Evolutionary conservation across 2,113 vertebrate species (phyloP).

Genomic region (Geothlypis trichas): DNA sequence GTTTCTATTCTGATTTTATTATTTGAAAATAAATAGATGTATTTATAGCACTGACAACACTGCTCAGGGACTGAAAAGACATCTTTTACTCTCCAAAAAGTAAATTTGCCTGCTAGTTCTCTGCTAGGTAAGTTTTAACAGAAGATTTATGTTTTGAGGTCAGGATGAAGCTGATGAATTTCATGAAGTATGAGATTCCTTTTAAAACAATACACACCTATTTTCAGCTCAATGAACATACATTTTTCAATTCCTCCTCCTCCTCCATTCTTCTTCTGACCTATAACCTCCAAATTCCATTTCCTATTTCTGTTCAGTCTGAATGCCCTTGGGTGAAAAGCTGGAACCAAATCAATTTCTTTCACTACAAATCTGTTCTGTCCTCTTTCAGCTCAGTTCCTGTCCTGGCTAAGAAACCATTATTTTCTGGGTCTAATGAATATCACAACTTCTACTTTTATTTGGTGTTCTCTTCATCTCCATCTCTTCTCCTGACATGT

Average conservation of each 20-base stretch:
- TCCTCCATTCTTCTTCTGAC: slow-evolving; percentile 12
- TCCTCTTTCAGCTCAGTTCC: not conserved
- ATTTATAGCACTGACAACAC: not conserved
- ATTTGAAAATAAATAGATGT: not conserved
- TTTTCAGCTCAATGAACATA: slow-evolving; percentile 32
- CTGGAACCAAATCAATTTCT: not conserved
- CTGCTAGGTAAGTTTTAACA: not conserved
- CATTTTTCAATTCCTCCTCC: slow-evolving; percentile 2
- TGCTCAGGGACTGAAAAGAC: not conserved
- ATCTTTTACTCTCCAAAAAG: not conserved
- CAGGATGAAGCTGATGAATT: slow-evolving; percentile 24
- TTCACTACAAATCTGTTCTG: not conserved
- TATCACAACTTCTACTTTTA: not conserved
- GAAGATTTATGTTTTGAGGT: slow-evolving; percentile 20
- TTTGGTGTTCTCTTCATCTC: not conserved
- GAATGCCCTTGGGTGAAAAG: slow-evolving; percentile 7
- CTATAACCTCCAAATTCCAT: not conserved
- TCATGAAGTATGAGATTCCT: slow-evolving; percentile 8
- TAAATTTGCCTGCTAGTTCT: not conserved
- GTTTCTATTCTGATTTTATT: not conserved
- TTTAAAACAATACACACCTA: slow-evolving; percentile 48
- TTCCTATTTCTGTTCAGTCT: slow-evolving; percentile 13
- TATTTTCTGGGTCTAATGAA: not conserved
- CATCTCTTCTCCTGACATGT: not conserved
- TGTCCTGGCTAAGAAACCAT: not conserved